phyloP scores from a whole-genome alignment of 2,113 vertebrate species.

The Jacana jacana region DNA sequence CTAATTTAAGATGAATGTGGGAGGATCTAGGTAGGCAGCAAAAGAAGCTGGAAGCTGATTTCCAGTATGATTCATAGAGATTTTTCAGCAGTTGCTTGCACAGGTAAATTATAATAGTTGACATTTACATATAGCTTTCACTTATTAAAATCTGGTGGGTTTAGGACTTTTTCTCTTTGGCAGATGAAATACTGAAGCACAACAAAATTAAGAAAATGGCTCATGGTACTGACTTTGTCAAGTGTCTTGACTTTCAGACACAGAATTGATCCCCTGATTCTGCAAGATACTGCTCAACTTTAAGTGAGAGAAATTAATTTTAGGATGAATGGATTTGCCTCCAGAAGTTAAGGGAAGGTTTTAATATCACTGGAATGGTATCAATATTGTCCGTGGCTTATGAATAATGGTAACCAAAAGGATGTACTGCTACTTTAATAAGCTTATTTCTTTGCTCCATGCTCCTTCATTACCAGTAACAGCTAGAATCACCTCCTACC shows the following conservation, averaged over 20 bases:
- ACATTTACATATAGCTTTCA: not conserved
- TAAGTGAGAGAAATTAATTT: not conserved
- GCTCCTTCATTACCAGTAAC: not conserved
- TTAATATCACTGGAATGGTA: not conserved
- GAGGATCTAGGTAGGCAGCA: slow-evolving; percentile 62
- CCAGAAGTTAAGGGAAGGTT: not conserved
- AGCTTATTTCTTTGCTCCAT: not conserved
- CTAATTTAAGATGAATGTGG: slow-evolving; percentile 63
- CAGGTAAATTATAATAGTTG: slow-evolving; percentile 42
- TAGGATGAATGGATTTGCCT: not conserved
- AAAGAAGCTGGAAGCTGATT: slow-evolving; percentile 23
- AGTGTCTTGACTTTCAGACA: not conserved
- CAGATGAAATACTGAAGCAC: not conserved
- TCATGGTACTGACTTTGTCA: not conserved
- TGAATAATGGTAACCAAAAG: not conserved
- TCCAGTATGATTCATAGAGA: slow-evolving; percentile 50
- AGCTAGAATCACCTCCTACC: not conserved
- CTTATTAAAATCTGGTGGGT: not conserved
- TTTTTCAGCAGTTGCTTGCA: slow-evolving; percentile 15
- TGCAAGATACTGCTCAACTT: not conserved
- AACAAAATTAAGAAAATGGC: not conserved
- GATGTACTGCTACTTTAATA: not conserved
- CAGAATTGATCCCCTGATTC: not conserved
- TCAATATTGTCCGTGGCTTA: not conserved
- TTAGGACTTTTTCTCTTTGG: not conserved